These are phyloP conservation scores for Indicator indicator DNA, from an alignment of 2,113 vertebrate genomes.

Conservation along the genomic window DNA sequence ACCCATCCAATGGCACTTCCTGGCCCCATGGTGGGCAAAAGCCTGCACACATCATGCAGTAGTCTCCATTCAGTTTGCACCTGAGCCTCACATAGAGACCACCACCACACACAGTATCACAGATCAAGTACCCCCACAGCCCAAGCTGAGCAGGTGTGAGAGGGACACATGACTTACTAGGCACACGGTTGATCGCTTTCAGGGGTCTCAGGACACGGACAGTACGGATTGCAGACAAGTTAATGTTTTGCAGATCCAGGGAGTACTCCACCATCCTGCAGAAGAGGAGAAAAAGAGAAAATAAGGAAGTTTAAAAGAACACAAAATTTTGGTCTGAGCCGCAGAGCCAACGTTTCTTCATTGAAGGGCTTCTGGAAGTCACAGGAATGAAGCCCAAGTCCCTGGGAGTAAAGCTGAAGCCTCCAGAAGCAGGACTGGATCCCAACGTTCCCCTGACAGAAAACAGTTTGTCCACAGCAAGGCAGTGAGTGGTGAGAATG, in stretches of 20 bases:
- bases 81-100: background rate
- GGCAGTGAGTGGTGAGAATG: fast-evolving
- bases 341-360: background rate
- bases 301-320: background rate
- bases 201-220: slow-evolving; percentile 95
- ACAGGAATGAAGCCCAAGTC: background rate
- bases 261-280: slow-evolving; percentile 97
- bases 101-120: background rate
- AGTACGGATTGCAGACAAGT: slow-evolving; percentile 95
- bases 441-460: background rate
- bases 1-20: background rate
- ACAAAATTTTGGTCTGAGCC: background rate
- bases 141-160: background rate
- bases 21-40: background rate
- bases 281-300: slow-evolving; percentile 21
- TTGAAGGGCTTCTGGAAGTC: background rate
- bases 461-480: background rate
- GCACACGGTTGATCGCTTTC: slow-evolving; percentile 98
- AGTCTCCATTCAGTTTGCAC: background rate
- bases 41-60: background rate
- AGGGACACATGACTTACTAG: slow-evolving; percentile 83
- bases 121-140: background rate
- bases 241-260: slow-evolving; percentile 97
- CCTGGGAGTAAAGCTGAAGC: background rate
- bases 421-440: background rate